A percentile compares a stretch with the other conserved stretches of the same genome.
Conservation (phyloP, 2,113 vertebrate genomes). For the Melanerpes aurifrons region DNA sequence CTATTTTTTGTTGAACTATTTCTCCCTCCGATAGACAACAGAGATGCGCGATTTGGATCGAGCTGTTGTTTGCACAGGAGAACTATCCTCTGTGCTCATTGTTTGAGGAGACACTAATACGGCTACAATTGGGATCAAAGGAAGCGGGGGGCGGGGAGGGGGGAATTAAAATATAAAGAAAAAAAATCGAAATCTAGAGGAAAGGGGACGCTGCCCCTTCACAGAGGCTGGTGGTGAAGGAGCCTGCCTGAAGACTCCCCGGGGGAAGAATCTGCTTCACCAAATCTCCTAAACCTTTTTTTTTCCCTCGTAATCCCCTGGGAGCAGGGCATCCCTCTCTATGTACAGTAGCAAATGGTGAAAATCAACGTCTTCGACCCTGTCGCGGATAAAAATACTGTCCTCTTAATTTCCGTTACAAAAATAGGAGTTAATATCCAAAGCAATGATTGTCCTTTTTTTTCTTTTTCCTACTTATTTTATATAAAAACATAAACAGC, state of each 20-base stretch:
- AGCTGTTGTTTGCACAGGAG: constrained; percentile 71
- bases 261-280: constrained; percentile 82
- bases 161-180: too few relatives aligned
- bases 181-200: constrained; percentile 61
- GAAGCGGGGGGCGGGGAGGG: constrained; percentile 59
- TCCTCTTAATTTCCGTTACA: constrained; percentile 92
- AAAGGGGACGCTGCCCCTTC: constrained; percentile 55
- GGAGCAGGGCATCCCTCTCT: constrained; percentile 88
- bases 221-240: constrained; percentile 74
- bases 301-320: constrained; percentile 86
- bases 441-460: constrained; percentile 93
- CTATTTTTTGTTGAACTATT: background rate
- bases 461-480: constrained; percentile 91
- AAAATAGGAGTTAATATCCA: constrained; percentile 97
- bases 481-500: constrained; percentile 96
- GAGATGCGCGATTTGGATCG: constrained; percentile 72
- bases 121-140: constrained; percentile 68
- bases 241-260: constrained; percentile 82
- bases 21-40: constrained; percentile 51
- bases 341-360: constrained; percentile 91
- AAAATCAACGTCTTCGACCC: constrained; percentile 91
- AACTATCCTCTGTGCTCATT: constrained; percentile 69
- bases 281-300: constrained; percentile 84
- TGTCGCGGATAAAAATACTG: constrained; percentile 97
- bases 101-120: constrained; percentile 65